Conservation (phyloP, 2,888 invertebrate species). For the Pachydiplax longipennis region DNA sequence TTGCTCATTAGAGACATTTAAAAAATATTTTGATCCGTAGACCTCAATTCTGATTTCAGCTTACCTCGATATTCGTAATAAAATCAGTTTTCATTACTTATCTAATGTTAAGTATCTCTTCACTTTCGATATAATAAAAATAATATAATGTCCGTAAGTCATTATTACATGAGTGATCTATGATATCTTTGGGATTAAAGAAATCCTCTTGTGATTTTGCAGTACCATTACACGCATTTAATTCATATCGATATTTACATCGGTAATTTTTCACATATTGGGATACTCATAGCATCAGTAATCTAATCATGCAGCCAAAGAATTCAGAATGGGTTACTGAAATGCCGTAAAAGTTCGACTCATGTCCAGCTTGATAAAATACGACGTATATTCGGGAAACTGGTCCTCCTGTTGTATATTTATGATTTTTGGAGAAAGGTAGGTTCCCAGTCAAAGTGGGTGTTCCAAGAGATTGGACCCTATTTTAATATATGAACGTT, state of each 20-base stretch:
- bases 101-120: too few species aligned
- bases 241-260: neutral
- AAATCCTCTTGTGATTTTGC: neutral
- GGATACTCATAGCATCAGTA: neutral
- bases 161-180: too few species aligned
- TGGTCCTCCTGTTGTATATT: neutral
- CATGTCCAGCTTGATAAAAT: neutral
- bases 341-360: neutral
- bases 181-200: neutral
- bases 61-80: too few species aligned
- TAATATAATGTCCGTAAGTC: too few species aligned
- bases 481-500: too few species aligned
- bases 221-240: neutral
- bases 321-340: neutral
- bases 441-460: neutral
- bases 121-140: too few species aligned
- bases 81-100: too few species aligned
- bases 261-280: neutral
- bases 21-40: too few species aligned
- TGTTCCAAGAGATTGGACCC: too few species aligned
- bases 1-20: too few species aligned
- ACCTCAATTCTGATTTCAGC: too few species aligned
- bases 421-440: neutral
- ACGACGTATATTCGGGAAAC: neutral
- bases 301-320: neutral